phyloP scores from a whole-genome alignment of 2,888 invertebrate genomes.

The Macrosoma leucophasiata region DNA sequence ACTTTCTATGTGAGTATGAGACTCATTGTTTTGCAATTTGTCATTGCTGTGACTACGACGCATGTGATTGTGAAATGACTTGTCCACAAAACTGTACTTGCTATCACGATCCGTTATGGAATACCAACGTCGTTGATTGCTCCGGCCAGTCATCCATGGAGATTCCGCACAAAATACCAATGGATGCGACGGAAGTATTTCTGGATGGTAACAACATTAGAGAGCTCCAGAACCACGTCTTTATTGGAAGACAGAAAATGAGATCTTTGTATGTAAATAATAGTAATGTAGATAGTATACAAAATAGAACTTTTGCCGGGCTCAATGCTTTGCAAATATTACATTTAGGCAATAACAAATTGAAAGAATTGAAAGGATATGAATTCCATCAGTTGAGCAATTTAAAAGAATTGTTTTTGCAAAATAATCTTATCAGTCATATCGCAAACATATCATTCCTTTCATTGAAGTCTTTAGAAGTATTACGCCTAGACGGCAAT shows the following conservation, averaged over 20 bases:
- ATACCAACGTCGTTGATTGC: slow-evolving; percentile 94
- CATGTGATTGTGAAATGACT: slow-evolving; percentile 97
- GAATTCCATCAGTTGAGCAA: slow-evolving; percentile 89
- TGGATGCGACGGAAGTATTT: slow-evolving; percentile 95
- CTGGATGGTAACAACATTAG: slow-evolving; percentile 92
- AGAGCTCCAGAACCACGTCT: slow-evolving; percentile 89
- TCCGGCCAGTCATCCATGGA: slow-evolving; percentile 85
- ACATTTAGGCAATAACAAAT: slow-evolving; percentile 90
- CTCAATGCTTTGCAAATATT: slow-evolving; percentile 85
- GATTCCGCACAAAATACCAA: slow-evolving; percentile 91
- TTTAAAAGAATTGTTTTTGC: slow-evolving; percentile 88
- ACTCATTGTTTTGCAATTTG: slow-evolving; percentile 96
- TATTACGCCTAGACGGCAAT: slow-evolving; percentile 89
- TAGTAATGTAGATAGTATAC: slow-evolving; percentile 88
- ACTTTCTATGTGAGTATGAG: slow-evolving; percentile 94
- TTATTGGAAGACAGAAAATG: slow-evolving; percentile 93
- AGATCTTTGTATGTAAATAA: slow-evolving; percentile 89
- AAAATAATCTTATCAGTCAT: slow-evolving; percentile 87
- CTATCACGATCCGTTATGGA: slow-evolving; percentile 96
- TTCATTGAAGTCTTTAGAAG: slow-evolving; percentile 84
- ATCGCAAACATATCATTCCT: slow-evolving; percentile 88
- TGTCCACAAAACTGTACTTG: slow-evolving; percentile 96
- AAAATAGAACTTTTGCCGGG: slow-evolving; percentile 94
- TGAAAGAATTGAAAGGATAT: slow-evolving; percentile 85
- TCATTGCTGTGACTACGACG: slow-evolving; percentile 97